Evolutionary conservation across 2,888 invertebrate genomes (phyloP).

Genomic region (Malthinus seriepunctatus): DNA sequence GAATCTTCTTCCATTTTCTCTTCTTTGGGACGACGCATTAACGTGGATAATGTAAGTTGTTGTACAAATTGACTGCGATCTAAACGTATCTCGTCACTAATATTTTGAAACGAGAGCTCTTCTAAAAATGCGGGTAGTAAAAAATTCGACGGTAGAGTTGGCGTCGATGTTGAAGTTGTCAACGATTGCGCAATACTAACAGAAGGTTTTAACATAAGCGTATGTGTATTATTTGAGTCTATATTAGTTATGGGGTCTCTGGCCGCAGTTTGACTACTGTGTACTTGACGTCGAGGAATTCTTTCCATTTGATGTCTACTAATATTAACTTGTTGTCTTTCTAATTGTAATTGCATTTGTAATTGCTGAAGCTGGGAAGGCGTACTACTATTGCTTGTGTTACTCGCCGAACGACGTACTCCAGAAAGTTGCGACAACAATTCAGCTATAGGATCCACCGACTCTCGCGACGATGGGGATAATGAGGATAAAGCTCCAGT

Average conservation of each 20-base stretch:
- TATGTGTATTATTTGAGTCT: slow-evolving; percentile 34
- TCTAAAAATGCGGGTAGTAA: slow-evolving; percentile 49
- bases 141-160: slow-evolving; percentile 49
- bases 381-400: slow-evolving; percentile 60
- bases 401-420: slow-evolving; percentile 73
- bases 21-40: no score
- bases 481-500: slow-evolving; percentile 83
- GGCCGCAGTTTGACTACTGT: slow-evolving; percentile 53
- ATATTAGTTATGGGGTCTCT: slow-evolving; percentile 54
- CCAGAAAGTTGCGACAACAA: slow-evolving; percentile 93
- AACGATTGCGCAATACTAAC: slow-evolving; percentile 46
- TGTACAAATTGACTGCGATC: slow-evolving; percentile 72
- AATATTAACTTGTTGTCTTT: slow-evolving; percentile 84
- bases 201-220: slow-evolving; percentile 49
- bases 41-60: slow-evolving; percentile 67
- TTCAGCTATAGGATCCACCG: slow-evolving; percentile 96
- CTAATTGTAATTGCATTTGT: slow-evolving; percentile 93
- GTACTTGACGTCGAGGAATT: slow-evolving; percentile 80
- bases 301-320: slow-evolving; percentile 89
- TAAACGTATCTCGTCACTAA: slow-evolving; percentile 61
- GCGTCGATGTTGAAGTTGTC: slow-evolving; percentile 44
- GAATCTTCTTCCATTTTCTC: no score
- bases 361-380: slow-evolving; percentile 89
- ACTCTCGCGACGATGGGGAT: slow-evolving; percentile 88
- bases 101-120: slow-evolving; percentile 61